These are phyloP conservation scores for Atta cephalotes DNA, from an alignment of 1,140 invertebrate species.

Conservation along the genomic window DNA sequence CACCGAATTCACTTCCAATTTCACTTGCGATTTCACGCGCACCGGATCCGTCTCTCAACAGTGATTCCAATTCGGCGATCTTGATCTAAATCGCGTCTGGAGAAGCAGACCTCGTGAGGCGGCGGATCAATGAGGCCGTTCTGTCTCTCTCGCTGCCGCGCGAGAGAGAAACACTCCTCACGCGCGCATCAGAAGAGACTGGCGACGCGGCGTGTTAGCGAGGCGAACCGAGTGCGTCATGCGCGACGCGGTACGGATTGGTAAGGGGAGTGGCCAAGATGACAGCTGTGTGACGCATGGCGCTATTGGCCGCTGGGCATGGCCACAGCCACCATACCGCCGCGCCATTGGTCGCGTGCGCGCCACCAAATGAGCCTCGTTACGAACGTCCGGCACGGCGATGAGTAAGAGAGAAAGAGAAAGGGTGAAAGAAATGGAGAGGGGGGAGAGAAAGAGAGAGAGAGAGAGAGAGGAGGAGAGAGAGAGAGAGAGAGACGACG, in stretches of 20 bases:
- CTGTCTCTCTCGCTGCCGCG: constrained; percentile 67
- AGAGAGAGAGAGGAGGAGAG: not conserved
- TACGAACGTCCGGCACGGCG: constrained; percentile 52
- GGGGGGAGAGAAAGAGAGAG: not conserved
- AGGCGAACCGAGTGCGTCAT: constrained; percentile 71
- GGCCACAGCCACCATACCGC: constrained; percentile 73
- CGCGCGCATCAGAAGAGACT: constrained; percentile 82
- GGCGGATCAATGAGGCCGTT: constrained; percentile 45
- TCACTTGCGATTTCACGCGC: not conserved
- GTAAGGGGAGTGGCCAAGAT: constrained; percentile 69
- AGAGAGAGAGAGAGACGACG: too few species aligned
- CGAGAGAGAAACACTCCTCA: constrained; percentile 76
- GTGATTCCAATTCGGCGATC: constrained; percentile 30
- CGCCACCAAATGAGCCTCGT: constrained; percentile 74
- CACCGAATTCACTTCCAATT: not conserved
- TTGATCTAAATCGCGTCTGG: constrained; percentile 9
- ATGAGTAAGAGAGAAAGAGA: not conserved
- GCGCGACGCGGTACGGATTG: constrained; percentile 74
- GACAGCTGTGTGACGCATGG: constrained; percentile 45
- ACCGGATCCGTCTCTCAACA: not conserved
- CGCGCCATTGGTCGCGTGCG: constrained; percentile 66
- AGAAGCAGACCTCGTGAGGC: not conserved
- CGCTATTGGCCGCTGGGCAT: constrained; percentile 76
- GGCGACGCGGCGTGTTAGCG: constrained; percentile 68
- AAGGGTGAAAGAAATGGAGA: not conserved